Evolutionary conservation across 2,888 invertebrate genomes (phyloP).

Genomic region (Notodonta dromedarius): DNA sequence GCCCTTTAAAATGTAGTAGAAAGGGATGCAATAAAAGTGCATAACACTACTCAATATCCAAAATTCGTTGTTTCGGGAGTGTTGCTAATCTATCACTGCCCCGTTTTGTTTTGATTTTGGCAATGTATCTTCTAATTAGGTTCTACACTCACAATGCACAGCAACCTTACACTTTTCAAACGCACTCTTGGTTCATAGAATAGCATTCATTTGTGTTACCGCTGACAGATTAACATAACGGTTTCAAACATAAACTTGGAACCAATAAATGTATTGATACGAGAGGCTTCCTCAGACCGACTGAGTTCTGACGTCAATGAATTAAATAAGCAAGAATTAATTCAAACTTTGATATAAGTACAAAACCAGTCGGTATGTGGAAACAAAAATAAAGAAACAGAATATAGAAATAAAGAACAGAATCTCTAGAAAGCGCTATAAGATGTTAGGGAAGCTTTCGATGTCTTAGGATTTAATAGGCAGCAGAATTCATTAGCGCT

Average conservation of each 20-base stretch:
- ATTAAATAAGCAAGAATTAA: background rate
- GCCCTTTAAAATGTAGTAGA: no score
- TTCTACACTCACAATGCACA: slow-evolving; percentile 47
- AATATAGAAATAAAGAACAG: slow-evolving; percentile 28
- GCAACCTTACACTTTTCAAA: slow-evolving; percentile 44
- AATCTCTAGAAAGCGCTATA: slow-evolving; percentile 29
- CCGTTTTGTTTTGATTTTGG: slow-evolving; percentile 43
- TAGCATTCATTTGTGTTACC: slow-evolving; percentile 31
- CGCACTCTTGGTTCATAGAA: slow-evolving; percentile 39
- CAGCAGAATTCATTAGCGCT: slow-evolving; percentile 20
- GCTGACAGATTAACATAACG: slow-evolving; percentile 17
- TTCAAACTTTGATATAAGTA: background rate
- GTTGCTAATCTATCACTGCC: slow-evolving; percentile 30
- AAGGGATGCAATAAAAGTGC: no score
- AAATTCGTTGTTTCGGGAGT: slow-evolving; percentile 26
- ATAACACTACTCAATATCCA: slow-evolving; percentile 7
- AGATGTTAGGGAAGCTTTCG: slow-evolving; percentile 36
- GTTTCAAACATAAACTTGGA: slow-evolving; percentile 12
- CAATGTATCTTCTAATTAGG: slow-evolving; percentile 38
- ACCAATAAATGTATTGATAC: slow-evolving; percentile 15
- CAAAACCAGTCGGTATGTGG: slow-evolving; percentile 15
- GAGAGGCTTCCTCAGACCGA: slow-evolving; percentile 16
- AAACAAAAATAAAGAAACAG: slow-evolving; percentile 14
- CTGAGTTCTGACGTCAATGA: slow-evolving; percentile 15
- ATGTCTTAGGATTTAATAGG: slow-evolving; percentile 35